Percentiles rank a stretch among this genome's conserved stretches.
These are phyloP conservation scores for Pteropus rufus DNA, from an alignment of 2,797 vertebrate genomes.

Conservation along the genomic window DNA sequence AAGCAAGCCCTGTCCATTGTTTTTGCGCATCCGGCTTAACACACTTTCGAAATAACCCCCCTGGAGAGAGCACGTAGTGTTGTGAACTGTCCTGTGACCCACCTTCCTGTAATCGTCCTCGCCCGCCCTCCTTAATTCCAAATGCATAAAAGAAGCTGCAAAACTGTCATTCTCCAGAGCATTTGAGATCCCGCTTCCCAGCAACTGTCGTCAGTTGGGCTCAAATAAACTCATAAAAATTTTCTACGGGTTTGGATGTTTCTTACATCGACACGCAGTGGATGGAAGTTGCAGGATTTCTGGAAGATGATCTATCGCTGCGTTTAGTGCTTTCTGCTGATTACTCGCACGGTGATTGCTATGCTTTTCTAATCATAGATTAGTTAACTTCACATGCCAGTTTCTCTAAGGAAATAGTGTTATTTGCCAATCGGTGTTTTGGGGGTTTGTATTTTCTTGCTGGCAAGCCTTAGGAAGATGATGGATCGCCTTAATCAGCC, in stretches of 20 bases:
- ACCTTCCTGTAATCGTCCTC: neutral
- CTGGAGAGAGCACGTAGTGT: neutral
- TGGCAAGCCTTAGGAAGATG: neutral
- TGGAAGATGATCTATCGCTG: slow-evolving; percentile 86
- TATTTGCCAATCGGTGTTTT: neutral
- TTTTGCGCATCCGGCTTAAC: neutral
- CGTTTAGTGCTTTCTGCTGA: slow-evolving; percentile 83
- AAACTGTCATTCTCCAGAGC: neutral
- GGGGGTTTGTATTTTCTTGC: neutral
- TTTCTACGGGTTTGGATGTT: neutral
- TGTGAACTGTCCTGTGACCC: neutral
- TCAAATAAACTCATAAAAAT: neutral
- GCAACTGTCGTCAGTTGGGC: neutral
- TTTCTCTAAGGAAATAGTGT: neutral
- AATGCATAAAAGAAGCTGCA: neutral
- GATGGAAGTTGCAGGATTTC: slow-evolving; percentile 87
- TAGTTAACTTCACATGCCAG: neutral
- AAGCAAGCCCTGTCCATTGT: no score
- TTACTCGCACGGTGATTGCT: neutral
- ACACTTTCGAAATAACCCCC: neutral
- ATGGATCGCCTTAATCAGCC: neutral
- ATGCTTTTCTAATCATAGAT: neutral
- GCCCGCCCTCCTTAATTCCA: neutral
- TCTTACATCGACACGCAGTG: slow-evolving; percentile 39
- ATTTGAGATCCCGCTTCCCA: neutral